Evolutionary conservation across 2,797 vertebrate genomes (phyloP).

Genomic region (Ibycter americanus): DNA sequence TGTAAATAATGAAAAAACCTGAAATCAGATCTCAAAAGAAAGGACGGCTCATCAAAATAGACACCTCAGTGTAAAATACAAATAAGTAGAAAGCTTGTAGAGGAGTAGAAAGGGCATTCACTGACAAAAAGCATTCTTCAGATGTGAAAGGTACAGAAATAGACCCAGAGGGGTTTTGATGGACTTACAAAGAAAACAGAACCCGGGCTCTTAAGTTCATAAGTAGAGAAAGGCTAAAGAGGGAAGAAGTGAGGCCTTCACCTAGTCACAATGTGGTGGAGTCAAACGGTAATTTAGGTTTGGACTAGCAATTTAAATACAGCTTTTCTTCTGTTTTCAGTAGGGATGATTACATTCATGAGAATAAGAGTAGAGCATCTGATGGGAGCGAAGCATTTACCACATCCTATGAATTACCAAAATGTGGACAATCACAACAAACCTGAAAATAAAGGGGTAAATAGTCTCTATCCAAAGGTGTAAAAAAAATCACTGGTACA

Average conservation of each 20-base stretch:
- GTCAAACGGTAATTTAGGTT: neutral
- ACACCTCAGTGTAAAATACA: neutral
- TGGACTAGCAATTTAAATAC: neutral
- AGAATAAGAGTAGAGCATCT: neutral
- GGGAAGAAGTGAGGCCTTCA: neutral
- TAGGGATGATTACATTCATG: neutral
- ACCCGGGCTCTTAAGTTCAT: neutral
- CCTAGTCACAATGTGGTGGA: neutral
- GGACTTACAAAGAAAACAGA: neutral
- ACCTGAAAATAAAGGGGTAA: neutral
- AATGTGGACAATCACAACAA: neutral
- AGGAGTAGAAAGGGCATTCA: neutral
- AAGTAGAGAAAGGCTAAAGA: neutral
- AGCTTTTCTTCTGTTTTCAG: neutral
- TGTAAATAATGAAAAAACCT: neutral
- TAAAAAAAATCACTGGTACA: neutral
- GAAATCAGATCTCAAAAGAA: neutral
- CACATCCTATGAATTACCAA: neutral
- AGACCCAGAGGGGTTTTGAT: neutral
- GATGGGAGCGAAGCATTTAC: neutral
- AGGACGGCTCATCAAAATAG: neutral
- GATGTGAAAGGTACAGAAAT: neutral
- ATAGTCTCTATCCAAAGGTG: neutral
- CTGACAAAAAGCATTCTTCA: neutral
- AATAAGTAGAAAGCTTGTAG: neutral